Base-by-base conservation (phyloP, 2,888 invertebrate genomes). In the Zaprionus lineosus region DNA sequence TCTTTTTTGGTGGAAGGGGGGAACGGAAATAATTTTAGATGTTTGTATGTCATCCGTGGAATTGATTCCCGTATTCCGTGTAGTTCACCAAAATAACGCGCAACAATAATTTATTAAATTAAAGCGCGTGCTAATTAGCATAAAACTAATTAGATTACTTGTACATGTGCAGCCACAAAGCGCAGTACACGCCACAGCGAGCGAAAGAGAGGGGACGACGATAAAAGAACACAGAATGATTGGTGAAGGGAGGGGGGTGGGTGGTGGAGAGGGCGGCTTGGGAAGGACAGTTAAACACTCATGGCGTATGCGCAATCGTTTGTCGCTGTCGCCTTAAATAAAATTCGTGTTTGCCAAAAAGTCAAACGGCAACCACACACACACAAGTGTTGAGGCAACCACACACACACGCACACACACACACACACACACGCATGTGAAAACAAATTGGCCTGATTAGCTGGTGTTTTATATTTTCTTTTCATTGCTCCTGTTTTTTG, bases 121-220 rank as follows among this genome's bases (percentile, higher is more conserved):
- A 75, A 73, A 74, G 63, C 77, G 60, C 67, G 55, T 66, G 60
- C 84, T 78, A 82, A 86, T 86, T 86, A 84, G 74, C 82, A 84
- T 86, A 76, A 82, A 84, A 84, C 82, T 86, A 84, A 84, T 84
- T 84, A 84, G 83, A 78, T 84, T 78, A 82, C 79, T 82, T 82
- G 68, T 70, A 77, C 68, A 81, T 70, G 69, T 69, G 62, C 65
- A 60, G 60, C 65, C 61, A 44, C 62, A 72, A 58, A 83, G 57
- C 56, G 58, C 58, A 56, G 29, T 39, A 24, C 36, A 21, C 39
- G 48, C 53, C 12, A 18, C 5, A 36, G 19, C 51, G 44, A 14
- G 28, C 8, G 43, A 7, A 9, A n/a, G 51, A 31, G 14, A 19
- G 39, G 34, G 15, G 18, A 48, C 18, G 16, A 24, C 11, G 46